Conservation (phyloP, 2,113 vertebrate genomes). For the Corythornis madagascariensis region DNA sequence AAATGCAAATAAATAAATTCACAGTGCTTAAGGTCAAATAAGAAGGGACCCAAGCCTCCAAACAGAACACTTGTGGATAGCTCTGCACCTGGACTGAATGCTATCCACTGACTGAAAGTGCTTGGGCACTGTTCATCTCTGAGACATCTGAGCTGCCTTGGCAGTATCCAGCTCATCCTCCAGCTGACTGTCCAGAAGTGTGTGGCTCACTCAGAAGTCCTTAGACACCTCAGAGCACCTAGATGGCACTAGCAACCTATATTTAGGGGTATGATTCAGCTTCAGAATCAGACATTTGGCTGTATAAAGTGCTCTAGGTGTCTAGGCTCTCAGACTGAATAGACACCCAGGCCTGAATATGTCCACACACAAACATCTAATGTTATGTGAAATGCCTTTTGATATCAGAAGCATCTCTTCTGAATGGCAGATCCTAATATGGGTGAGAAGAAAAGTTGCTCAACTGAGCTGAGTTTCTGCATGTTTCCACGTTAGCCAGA, state of each 20-base stretch:
- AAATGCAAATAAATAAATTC: background rate
- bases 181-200: background rate
- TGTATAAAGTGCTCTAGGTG: background rate
- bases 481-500: background rate
- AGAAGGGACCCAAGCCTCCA: background rate
- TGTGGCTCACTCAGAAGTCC: background rate
- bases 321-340: background rate
- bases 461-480: background rate
- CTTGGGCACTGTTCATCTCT: background rate
- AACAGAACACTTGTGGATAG: background rate
- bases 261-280: background rate
- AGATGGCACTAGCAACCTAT: conserved; percentile 17
- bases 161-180: background rate
- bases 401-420: background rate
- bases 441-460: background rate
- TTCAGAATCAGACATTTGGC: background rate
- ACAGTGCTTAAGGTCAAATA: background rate
- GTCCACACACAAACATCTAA: too few species aligned
- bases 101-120: background rate
- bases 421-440: background rate
- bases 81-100: background rate
- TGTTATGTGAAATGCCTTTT: background rate
- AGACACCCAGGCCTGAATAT: background rate
- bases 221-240: background rate
- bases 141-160: background rate